phyloP scores from a whole-genome alignment of 2,113 vertebrate species.

The Tapirus terrestris region DNA sequence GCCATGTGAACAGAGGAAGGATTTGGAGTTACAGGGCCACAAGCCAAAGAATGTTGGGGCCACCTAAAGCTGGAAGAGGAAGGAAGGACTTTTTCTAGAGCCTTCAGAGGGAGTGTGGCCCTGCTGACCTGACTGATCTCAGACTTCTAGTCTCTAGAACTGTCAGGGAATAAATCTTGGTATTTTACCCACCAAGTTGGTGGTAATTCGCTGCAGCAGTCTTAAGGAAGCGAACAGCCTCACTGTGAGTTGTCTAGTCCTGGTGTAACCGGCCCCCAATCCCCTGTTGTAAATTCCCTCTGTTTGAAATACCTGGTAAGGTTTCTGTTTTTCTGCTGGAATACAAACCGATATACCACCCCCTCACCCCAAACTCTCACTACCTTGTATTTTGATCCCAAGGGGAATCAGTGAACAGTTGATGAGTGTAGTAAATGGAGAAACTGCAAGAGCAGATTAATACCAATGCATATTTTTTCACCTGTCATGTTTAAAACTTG shows the following conservation, averaged over 20 bases:
- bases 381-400: slow-evolving; percentile 20
- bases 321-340: not conserved
- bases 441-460: slow-evolving; percentile 40
- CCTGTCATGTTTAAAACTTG: slow-evolving; percentile 58
- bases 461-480: slow-evolving; percentile 64
- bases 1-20: not conserved
- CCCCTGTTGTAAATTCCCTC: not conserved
- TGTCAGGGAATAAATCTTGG: not conserved
- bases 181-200: not conserved
- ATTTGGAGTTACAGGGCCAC: not conserved
- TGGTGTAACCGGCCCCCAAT: not conserved
- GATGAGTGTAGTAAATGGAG: not conserved
- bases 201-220: not conserved
- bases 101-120: not conserved
- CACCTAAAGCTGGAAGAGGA: not conserved
- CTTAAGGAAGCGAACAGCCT: not conserved
- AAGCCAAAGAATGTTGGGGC: not conserved
- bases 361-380: not conserved
- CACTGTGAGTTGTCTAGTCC: not conserved
- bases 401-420: not conserved
- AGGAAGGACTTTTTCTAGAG: not conserved
- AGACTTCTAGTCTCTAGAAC: not conserved
- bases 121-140: not conserved
- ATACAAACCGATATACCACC: not conserved
- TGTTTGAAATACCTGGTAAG: not conserved